Evolutionary conservation across 2,888 invertebrate genomes (phyloP).

Genomic region (Drosophila emarginata): DNA sequence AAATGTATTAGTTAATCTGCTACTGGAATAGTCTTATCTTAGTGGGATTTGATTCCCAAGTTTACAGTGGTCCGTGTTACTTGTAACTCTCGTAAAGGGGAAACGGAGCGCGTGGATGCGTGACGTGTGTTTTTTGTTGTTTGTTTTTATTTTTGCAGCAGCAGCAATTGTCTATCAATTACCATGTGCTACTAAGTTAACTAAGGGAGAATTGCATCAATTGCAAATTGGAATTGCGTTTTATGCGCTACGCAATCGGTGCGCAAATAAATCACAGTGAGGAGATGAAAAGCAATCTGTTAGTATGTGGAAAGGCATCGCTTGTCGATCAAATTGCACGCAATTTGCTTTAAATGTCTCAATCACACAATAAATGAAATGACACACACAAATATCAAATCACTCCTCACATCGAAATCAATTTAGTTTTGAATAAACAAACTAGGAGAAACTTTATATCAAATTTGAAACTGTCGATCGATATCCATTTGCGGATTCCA

Average conservation of each 20-base stretch:
- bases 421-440: not conserved
- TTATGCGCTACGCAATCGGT: constrained; percentile 51
- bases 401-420: not conserved
- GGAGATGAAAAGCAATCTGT: constrained; percentile 10
- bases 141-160: constrained; percentile 18
- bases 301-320: constrained; percentile 7
- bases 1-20: not conserved
- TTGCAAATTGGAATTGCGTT: constrained; percentile 51
- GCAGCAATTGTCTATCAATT: constrained; percentile 48
- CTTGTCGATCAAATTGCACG: constrained; percentile 63
- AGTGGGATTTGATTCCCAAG: not conserved
- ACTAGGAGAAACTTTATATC: not conserved
- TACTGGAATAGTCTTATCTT: not conserved
- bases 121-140: constrained; percentile 33
- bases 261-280: constrained; percentile 59
- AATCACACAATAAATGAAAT: constrained; percentile 27
- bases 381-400: not conserved
- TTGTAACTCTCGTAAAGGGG: not conserved
- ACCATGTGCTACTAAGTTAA: constrained; percentile 19
- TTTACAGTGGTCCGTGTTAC: not conserved
- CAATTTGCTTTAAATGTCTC: constrained; percentile 61
- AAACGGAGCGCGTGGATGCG: constrained; percentile 22
- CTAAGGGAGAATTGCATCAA: constrained; percentile 38
- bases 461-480: not conserved
- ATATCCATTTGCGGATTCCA: not conserved